Evolutionary conservation across 2,888 invertebrate species (phyloP).

Genomic region (Thymelicus lineola): DNA sequence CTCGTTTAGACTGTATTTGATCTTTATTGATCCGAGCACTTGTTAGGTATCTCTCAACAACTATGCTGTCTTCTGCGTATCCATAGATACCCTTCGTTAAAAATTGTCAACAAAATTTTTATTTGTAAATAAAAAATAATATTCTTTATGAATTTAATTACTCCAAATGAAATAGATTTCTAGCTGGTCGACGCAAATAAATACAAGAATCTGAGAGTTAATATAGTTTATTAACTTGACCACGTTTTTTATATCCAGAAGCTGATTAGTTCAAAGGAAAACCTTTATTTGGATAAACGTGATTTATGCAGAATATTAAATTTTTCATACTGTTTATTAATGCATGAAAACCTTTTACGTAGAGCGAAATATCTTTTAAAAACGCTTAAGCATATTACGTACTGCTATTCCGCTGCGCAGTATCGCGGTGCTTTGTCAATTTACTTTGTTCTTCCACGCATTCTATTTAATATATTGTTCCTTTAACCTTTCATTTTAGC

Average conservation of each 20-base stretch:
- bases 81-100: no score
- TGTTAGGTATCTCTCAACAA: no score
- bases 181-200: no score
- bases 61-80: no score
- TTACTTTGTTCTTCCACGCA: constrained; percentile 50
- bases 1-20: no score
- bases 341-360: constrained; percentile 33
- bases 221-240: constrained; percentile 26
- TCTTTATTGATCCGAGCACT: no score
- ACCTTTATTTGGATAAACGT: background rate
- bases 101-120: no score
- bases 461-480: constrained; percentile 44
- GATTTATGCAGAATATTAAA: constrained; percentile 36
- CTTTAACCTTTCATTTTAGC: constrained; percentile 55
- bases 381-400: constrained; percentile 31
- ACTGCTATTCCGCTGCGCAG: constrained; percentile 12
- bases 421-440: constrained; percentile 60
- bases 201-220: constrained; percentile 5
- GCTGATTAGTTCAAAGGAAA: constrained; percentile 31
- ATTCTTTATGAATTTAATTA: no score
- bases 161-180: no score
- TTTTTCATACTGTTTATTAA: constrained; percentile 37
- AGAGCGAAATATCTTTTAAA: constrained; percentile 28
- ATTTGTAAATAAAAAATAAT: no score
- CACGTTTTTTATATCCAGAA: constrained; percentile 22